Evolutionary conservation across 2,797 vertebrate species (phyloP).

Genomic region (Hypotaenidia philippensis): DNA sequence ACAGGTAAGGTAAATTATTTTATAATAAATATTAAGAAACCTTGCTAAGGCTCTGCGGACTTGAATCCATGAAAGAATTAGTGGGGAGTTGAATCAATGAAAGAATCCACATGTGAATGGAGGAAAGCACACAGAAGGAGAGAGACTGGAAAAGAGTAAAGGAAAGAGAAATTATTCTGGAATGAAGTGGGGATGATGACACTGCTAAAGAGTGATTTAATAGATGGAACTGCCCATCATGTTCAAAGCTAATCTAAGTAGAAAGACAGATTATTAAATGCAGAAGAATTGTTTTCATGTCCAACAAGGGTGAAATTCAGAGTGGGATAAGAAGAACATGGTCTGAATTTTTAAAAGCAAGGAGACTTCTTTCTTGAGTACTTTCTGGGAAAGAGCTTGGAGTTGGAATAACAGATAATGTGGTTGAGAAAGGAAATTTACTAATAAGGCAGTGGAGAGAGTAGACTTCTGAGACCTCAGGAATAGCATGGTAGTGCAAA

Average conservation of each 20-base stretch:
- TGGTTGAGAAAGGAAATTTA: not conserved
- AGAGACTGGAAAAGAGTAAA: not conserved
- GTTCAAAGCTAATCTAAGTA: slow-evolving; percentile 33
- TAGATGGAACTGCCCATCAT: slow-evolving; percentile 11
- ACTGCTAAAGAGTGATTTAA: not conserved
- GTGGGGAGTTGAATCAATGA: not conserved
- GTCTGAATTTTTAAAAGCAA: slow-evolving; percentile 17
- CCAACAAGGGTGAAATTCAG: not conserved
- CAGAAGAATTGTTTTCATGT: slow-evolving; percentile 31
- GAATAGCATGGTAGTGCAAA: not conserved
- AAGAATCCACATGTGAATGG: not conserved
- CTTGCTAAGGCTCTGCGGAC: not conserved
- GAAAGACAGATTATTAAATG: slow-evolving; percentile 42
- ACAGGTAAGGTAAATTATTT: not conserved
- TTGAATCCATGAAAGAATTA: not conserved
- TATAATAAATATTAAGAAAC: not conserved
- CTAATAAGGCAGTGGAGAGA: not conserved
- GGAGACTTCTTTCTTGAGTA: not conserved
- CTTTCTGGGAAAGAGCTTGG: not conserved
- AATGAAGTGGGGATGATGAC: not conserved
- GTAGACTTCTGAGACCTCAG: not conserved
- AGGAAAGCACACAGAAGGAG: not conserved
- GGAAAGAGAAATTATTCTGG: not conserved
- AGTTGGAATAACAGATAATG: not conserved
- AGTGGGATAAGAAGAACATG: not conserved